Base-by-base conservation (phyloP, 2,797 vertebrate species). In the Echiichthys vipera region DNA sequence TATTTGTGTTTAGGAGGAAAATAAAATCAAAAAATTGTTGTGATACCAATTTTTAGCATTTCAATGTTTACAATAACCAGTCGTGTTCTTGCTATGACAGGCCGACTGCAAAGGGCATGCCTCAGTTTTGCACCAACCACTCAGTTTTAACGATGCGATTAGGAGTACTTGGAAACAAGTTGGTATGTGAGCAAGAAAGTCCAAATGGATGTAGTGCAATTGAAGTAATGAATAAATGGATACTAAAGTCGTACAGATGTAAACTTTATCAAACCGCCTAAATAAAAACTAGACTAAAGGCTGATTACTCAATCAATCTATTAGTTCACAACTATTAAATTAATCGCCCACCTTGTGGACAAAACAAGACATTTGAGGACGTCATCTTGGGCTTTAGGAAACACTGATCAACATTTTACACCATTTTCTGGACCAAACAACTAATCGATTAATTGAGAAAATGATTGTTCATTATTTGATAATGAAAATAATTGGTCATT, bases 151-250 rank as follows among this genome's bases (percentile, higher is more conserved):
- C 10, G 20, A 5, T 65, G 2, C 3, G 0, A 45, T 55, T 2
- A 34, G 18, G 2, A 7, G 6, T n/a, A 15, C 36, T 22, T 55
- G 5, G 20, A 30, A 57, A 73, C 24, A 11, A 27, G 2, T 36
- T 37, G 27, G 62, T n/a, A 36, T 55, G 10, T 54, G 24, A 54
- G 27, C 29, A 55, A 11, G 37, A 1, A 67, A 29, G 34, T 43
- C 0, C 0, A 34, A 34, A 39, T 24, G 2, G 1, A 34, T n/a
- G n/a, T n/a, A n/a, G n/a, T n/a, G n/a, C 0, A 2, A 25, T 10
- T 13, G 15, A 59, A 17, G 9, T 34, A 42, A 37, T 54, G 4
- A 58, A 43, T 14, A 54, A 30, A 5, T 1, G 14, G n/a, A n/a
- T n/a, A 2, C 40, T 27, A 17, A 47, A 68, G 7, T 5, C 20